Percentiles rank a stretch among this genome's conserved stretches.
These are phyloP conservation scores for Aspidiotus rigidus DNA, from an alignment of 2,888 invertebrate species.

Conservation along the genomic window DNA sequence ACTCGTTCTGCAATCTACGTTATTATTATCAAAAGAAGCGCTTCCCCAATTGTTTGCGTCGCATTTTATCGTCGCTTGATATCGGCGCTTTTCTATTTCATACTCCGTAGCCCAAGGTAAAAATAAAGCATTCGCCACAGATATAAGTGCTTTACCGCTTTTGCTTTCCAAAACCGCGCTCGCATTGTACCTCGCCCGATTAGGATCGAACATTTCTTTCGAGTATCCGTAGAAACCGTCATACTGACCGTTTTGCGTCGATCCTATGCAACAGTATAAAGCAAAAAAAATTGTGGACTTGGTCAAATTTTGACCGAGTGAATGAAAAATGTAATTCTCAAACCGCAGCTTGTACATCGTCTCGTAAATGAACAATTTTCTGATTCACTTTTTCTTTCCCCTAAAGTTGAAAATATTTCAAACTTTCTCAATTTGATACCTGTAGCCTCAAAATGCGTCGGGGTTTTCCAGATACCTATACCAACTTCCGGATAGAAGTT, in stretches of 20 bases:
- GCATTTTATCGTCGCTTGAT: conserved; percentile 42
- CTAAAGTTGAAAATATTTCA: too few species aligned
- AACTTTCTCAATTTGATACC: too few species aligned
- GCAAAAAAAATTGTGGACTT: neutral
- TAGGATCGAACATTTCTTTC: conserved; percentile 31
- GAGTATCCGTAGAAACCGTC: conserved; percentile 46
- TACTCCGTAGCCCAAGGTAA: conserved; percentile 42
- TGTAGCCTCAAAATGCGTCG: too few species aligned
- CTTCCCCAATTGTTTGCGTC: conserved; percentile 28
- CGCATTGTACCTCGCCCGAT: conserved; percentile 43
- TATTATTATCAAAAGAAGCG: conserved; percentile 14
- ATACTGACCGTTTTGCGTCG: conserved; percentile 41
- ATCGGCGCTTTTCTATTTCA: conserved; percentile 43
- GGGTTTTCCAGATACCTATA: too few species aligned
- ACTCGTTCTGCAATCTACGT: conserved; percentile 13
- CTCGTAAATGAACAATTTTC: too few species aligned
- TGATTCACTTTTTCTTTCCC: too few species aligned
- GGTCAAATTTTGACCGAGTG: neutral
- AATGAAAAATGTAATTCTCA: neutral
- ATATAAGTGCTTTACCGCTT: conserved; percentile 43
- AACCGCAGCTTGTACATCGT: too few species aligned
- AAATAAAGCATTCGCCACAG: conserved; percentile 36
- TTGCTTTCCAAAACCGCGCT: conserved; percentile 44
- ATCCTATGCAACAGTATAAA: conserved; percentile 36
- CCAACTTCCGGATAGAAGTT: too few species aligned